Base-by-base conservation (phyloP, 2,888 invertebrate genomes). In the Acanthosepion lycidas region DNA sequence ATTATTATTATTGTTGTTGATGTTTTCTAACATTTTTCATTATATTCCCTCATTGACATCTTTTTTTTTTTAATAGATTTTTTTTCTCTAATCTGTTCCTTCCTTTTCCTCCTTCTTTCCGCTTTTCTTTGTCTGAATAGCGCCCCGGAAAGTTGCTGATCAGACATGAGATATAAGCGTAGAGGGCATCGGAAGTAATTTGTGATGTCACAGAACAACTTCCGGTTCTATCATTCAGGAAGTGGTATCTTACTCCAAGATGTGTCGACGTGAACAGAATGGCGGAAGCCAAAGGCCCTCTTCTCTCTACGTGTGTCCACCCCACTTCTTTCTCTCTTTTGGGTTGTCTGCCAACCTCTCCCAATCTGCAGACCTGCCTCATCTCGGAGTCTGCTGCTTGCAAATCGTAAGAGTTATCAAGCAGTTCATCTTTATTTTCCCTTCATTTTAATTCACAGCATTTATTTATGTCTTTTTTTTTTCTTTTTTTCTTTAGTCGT, bases 171-270 rank as follows among this genome's bases (percentile, higher is more conserved):
- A 78, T 78, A n/a, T n/a, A 15, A n/a, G 33, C n/a, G 78, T 78
- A 78, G 78, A 78, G 78, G 78, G 78, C 78, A 78, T 33, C 78
- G 78, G 78, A 78, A 78, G 78, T 78, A 78, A 78, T 78, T 78
- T 78, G 78, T 78, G 78, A 78, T 78, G 78, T 78, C 78, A 78
- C 78, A n/a, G n/a, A 78, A 78, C 78, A 78, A 78, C 78, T 78
- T 78, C 78, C 78, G 78, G 78, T 78, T 33, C 78, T 78, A 78
- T 78, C 78, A 78, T 78, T 78, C 78, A 78, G 78, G 78, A 78
- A 78, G 78, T 78, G n/a, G 78, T 78, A 78, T 78, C 78, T 78
- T 78, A 78, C n/a, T 78, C 78, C 18, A 78, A 78, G 78, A 78
- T 78, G 78, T 78, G 78, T 78, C 78, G 78, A 78, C n/a, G 78